Base-by-base conservation (phyloP, 2,113 vertebrate species). In the Tetrax tetrax region DNA sequence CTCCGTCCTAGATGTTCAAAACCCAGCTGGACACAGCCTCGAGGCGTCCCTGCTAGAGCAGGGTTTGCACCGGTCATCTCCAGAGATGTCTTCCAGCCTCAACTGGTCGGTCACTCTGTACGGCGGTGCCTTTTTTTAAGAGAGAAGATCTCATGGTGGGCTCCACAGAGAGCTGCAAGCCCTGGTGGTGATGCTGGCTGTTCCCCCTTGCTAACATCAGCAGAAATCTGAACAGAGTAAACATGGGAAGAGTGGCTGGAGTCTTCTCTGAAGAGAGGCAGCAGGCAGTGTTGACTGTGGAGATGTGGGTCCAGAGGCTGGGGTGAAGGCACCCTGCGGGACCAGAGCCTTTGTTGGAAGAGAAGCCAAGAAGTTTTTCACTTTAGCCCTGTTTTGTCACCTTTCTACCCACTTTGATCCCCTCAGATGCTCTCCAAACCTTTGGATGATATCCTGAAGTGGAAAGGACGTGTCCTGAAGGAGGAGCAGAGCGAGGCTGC, bases 261-360 rank as follows among this genome's bases (percentile, higher is more conserved):
- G 45, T 53, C 25, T 43, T 23, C 64, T 71, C 10, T 64, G 48
- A 48, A 59, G 43, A 64, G 20, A 59, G 45, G 19, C 50, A 77
- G 24, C 63, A 57, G 25, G 21, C 53, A n/a, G 65, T 6, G 14
- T 8, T 51, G 29, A 21, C 27, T n/a, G 27, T 35, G 33, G 20
- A 28, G 23, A 1, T 45, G 29, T 56, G 68, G 28, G 25, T 17
- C 68, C 38, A 50, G 50, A 51, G 59, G 31, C 68, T 48, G 60
- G n/a, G 24, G 6, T 14, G 10, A 68, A 83, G 53, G 35, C 1
- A 0, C 8, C 14, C 22, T 1, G 2, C 0, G 4, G 54, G 71
- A 24, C 53, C 72, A 75, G 68, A 80, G 24, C 27, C 41, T 80
- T 51, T 80, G 28, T 38, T 86, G 79, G n/a, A 89, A 76, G 61